phyloP scores from a whole-genome alignment of 2,113 vertebrate genomes.

The Himantopus leucocephalus region DNA sequence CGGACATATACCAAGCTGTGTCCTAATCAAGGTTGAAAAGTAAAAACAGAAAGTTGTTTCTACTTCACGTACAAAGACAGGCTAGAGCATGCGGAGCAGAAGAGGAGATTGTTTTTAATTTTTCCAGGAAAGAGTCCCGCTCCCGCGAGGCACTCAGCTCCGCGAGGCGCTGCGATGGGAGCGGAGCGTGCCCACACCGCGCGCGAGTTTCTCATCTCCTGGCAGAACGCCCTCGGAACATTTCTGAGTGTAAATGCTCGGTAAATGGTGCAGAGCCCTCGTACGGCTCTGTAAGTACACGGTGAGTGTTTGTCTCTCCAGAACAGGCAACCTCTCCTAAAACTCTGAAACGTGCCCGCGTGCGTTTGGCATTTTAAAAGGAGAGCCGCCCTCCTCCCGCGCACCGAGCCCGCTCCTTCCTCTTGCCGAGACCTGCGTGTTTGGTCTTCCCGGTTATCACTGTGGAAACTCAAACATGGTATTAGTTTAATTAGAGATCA shows the following conservation, averaged over 20 bases:
- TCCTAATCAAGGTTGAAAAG: background rate
- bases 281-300: accelerated
- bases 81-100: background rate
- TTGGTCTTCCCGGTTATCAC: conserved; percentile 26
- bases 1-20: background rate
- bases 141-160: background rate
- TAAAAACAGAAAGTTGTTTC: background rate
- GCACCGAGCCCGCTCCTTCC: background rate
- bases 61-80: background rate
- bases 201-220: background rate
- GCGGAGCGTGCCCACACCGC: accelerated
- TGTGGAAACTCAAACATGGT: conserved; percentile 23
- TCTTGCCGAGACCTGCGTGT: background rate
- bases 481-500: conserved; percentile 65
- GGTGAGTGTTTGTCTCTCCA: background rate
- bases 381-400: background rate
- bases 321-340: background rate
- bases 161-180: background rate
- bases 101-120: background rate
- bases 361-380: background rate
- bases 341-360: accelerated
- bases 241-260: background rate
- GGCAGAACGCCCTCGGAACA: accelerated
- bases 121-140: background rate
- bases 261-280: background rate